phyloP scores from a whole-genome alignment of 2,888 invertebrate species.

The Maniola hyperantus region DNA sequence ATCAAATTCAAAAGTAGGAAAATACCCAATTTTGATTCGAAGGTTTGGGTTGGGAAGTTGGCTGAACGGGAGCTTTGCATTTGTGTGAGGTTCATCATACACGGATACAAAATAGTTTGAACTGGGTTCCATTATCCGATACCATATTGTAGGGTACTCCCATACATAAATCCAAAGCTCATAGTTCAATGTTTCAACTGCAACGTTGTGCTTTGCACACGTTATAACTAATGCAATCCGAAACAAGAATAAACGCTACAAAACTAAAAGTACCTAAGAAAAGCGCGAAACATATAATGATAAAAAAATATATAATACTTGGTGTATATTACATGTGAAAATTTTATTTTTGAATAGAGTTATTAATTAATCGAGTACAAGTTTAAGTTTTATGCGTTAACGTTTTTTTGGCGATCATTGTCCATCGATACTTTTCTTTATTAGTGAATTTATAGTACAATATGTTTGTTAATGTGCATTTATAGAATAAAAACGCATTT shows the following conservation, averaged over 20 bases:
- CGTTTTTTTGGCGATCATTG: constrained; percentile 41
- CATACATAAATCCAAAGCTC: not conserved
- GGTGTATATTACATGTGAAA: constrained; percentile 67
- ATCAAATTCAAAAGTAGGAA: too few relatives aligned
- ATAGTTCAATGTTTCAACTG: constrained; percentile 5
- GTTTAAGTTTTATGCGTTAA: constrained; percentile 44
- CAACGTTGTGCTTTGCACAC: constrained; percentile 19
- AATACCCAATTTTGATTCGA: not conserved
- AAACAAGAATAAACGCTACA: constrained; percentile 23
- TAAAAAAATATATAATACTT: constrained; percentile 61
- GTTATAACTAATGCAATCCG: not conserved
- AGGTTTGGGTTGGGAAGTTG: too few relatives aligned
- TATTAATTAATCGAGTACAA: constrained; percentile 59
- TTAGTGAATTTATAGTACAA: constrained; percentile 63
- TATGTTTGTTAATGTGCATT: constrained; percentile 70
- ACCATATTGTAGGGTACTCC: not conserved
- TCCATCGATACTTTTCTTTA: constrained; percentile 50
- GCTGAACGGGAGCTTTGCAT: not conserved
- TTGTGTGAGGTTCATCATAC: not conserved
- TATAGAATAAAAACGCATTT: constrained; percentile 63
- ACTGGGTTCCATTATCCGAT: constrained; percentile 1
- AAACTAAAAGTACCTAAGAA: constrained; percentile 33
- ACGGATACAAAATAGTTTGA: not conserved
- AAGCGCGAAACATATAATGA: constrained; percentile 40
- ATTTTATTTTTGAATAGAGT: constrained; percentile 63